Evolutionary conservation across 37 sponge, comb jelly and placozoan genomes (phyloP), one percentile per base, ranked within the genome.

Genomic region (Ephydatia muelleri): DNA sequence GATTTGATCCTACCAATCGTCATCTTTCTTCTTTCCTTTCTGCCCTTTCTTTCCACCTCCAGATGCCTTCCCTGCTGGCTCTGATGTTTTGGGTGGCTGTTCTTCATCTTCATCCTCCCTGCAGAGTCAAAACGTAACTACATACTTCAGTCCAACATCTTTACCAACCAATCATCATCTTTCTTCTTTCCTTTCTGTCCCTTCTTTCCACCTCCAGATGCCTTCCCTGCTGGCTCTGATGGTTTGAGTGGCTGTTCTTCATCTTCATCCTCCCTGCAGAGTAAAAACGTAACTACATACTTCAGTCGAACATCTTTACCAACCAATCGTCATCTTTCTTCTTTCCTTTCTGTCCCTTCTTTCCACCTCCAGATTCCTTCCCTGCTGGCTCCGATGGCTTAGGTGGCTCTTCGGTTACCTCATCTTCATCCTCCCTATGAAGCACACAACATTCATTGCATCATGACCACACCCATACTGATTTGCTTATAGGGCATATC

Each of bases 11-110:
- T 70, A 31, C 28, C 27, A 57, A 34, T 32, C 37, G 4, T 73
- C 66, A 31, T 71, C 65, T 31, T 72, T 75, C 64, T 73, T 83
- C 75, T 64, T 83, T 65, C 48, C 29, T 75, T 83, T 75, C 65
- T 66, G 67, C 75, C 48, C 38, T 32, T 83, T 65, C 65, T 66
- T 64, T 83, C 64, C 84, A 26, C 69, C 72, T 65, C 48, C 37
- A 28, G 72, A 71, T 70, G 36, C 82, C 71, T 70, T 35, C 70
- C 68, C 82, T 35, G n/a, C 27, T 39, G 27, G n/a, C 22, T 16
- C 77, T 27, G 77, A n/a, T 19, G 34, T 38, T 37, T 76, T n/a
- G 14, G 25, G 43, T 2, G 33, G 26, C 22, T 14, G 22, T 9
- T 14, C 77, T n/a, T 74, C 34, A 36, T 30, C 37, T 23, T 74